Base-by-base conservation (phyloP, 2,113 vertebrate genomes). In the Mormyrus lacerda region DNA sequence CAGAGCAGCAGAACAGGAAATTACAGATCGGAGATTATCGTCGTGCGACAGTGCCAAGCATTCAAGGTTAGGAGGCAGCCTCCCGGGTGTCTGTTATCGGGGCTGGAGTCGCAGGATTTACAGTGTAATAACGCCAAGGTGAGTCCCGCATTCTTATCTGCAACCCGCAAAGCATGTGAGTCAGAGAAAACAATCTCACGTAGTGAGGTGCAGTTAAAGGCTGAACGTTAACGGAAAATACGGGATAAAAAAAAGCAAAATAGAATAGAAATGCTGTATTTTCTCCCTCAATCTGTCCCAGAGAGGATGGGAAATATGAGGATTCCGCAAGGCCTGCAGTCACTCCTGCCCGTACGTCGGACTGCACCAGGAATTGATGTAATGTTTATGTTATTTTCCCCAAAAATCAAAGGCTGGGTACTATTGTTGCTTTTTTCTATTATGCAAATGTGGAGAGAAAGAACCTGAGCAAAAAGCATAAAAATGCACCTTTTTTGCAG, bases 71-170 rank as follows among this genome's bases (percentile, higher is more conserved):
- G 84, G 92, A 45, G 2, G 69, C 50, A 84, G 87, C 27, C 0
- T 76, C 6, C 83, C 42, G 39, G 50, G 39, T 31, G 13, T 31
- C 85, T 89, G 91, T 91, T 88, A 73, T 73, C 91, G 90, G 79
- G 61, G 27, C 88, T 91, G 5, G 19, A 17, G 51, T 91, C 91
- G 82, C 91, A 91, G 89, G 93, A 91, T 91, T 76, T 65, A 91
- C 55, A 89, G 39, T 69, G 85, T 91, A 90, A 91, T 87, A 89
- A 89, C 45, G 87, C 76, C 90, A 92, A 93, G 87, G 90, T 73
- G 89, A 84, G 85, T 31, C 44, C 89, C 85, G 58, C 61, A 27
- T 85, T 88, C 89, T 31, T 39, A 47, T 87, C 89, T 89, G 89
- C 91, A 90, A 88, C 35, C 35, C 51, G 89, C 55, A 45, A 89